phyloP scores from a whole-genome alignment of 2,797 vertebrate genomes.

The Peromyscus melanophrys region DNA sequence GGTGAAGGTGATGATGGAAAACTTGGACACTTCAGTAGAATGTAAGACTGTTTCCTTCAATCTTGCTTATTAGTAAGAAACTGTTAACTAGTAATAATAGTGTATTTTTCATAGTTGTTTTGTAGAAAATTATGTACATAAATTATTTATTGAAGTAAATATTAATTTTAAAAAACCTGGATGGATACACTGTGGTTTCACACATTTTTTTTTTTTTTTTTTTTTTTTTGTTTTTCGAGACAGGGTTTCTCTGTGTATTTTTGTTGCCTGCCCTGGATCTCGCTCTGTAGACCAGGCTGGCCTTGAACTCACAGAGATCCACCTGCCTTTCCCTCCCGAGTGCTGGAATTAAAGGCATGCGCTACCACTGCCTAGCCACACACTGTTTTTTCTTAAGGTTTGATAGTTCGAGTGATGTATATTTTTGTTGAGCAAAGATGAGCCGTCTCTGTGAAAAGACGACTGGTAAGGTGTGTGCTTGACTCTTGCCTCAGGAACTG shows the following conservation, averaged over 20 bases:
- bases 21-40: conserved; percentile 98
- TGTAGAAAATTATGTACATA: background rate
- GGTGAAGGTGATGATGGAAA: conserved; percentile 99
- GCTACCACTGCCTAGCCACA: too few species aligned
- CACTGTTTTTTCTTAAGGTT: background rate
- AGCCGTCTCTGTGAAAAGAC: background rate
- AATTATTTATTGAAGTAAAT: background rate
- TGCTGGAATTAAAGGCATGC: too few species aligned
- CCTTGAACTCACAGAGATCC: too few species aligned
- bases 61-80: background rate
- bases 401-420: background rate
- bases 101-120: background rate
- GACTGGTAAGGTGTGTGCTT: background rate
- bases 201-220: background rate
- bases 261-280: too few species aligned
- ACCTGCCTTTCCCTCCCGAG: too few species aligned
- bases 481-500: conserved; percentile 93
- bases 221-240: too few species aligned
- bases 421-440: background rate
- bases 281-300: too few species aligned
- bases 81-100: background rate
- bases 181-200: background rate
- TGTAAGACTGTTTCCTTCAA: conserved; percentile 90
- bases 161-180: background rate
- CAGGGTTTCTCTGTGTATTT: too few species aligned